phyloP scores from a whole-genome alignment of 2,888 invertebrate genomes.

The Hoplodrina ambigua region DNA sequence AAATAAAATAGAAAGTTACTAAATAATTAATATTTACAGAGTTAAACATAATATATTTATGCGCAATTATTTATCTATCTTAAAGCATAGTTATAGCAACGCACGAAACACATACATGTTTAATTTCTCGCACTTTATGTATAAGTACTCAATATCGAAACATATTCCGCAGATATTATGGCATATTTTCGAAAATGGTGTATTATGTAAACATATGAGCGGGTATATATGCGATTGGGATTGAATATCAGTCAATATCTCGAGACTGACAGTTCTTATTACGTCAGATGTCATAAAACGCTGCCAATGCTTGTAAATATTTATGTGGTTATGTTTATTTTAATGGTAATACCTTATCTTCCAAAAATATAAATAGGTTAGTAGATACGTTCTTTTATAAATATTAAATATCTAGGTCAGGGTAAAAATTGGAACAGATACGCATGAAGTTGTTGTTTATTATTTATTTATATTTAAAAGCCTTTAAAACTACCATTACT shows the following conservation, averaged over 20 bases:
- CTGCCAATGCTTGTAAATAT: conserved; percentile 48
- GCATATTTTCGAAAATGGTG: conserved; percentile 15
- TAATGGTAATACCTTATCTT: conserved; percentile 24
- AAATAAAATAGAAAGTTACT: not conserved
- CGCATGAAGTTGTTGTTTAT: too few species aligned
- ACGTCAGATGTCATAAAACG: conserved; percentile 67
- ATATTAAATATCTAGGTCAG: not conserved
- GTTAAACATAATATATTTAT: not conserved
- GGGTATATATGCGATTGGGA: conserved; percentile 17
- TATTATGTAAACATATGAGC: conserved; percentile 38
- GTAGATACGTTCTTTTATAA: not conserved
- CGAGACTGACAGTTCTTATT: conserved; percentile 70
- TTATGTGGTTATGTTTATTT: conserved; percentile 46
- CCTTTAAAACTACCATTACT: too few species aligned
- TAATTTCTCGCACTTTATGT: conserved; percentile 13
- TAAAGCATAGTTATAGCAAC: conserved; percentile 3
- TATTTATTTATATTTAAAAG: too few species aligned
- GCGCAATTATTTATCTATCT: not conserved
- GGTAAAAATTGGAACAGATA: not conserved
- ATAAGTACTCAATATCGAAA: conserved; percentile 1
- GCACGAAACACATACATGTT: conserved; percentile 9
- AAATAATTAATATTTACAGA: conserved; percentile 5
- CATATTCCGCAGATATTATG: not conserved
- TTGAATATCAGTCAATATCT: conserved; percentile 60
- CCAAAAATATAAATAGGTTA: conserved; percentile 28